Base-by-base conservation (phyloP, 2,797 vertebrate species). In the Brotula barbata region DNA sequence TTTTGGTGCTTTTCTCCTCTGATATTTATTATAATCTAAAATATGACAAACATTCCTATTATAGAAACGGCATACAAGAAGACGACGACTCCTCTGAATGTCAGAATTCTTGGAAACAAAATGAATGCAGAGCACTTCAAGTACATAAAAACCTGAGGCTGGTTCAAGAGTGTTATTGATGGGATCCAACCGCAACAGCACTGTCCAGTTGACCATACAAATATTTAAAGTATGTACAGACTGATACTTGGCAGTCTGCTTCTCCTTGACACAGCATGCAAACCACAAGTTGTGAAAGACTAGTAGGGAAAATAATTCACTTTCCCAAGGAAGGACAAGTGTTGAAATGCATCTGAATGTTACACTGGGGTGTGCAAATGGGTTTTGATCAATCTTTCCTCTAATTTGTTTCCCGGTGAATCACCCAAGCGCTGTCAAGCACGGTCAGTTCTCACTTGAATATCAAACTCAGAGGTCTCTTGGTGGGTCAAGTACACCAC, bases 131-230 rank as follows among this genome's bases (percentile, higher is more conserved):
- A 64, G 64, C 49, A 59, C 56, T 81, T 65, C 56, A 71, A 68
- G 64, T 20, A 50, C 43, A 77, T 77, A 83, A 85, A n/a, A 88
- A 85, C 61, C 72, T 73, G 61, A 71, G 54, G 68, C 64, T 49
- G 71, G 59, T 73, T 81, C 57, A 77, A 83, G 77, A 78, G 69
- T 85, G 75, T 85, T 64, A 77, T 68, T 86, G 77, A 87, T 76
- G 71, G 58, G 85, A 80, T 88, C 67, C 64, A 65, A 86, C 81
- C 77, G 71, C 82, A 86, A 83, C 79, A 85, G 80, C 77, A 75
- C 82, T 84, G 79, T 89, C 85, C 87, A 89, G 78, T 82, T 87
- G 81, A 89, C 82, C 84, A 79, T 81, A 86, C 83, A 89, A 89
- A 91, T 91, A 91, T 91, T 90, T 90, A 81, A 81, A 88, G 79